Conservation (phyloP, 2,113 vertebrate genomes). For the Osmerus mordax region DNA sequence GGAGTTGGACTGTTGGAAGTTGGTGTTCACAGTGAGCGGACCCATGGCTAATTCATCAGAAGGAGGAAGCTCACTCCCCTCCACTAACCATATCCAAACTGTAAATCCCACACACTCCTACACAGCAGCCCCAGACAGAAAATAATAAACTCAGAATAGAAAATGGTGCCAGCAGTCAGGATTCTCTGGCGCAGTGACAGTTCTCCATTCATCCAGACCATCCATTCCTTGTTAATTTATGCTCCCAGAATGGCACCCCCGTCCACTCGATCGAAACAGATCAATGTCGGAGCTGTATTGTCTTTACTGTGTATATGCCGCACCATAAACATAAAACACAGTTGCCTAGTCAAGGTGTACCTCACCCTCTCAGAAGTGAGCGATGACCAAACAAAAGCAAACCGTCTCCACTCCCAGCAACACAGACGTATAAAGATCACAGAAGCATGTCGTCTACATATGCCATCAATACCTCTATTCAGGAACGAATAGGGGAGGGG, state of each 20-base stretch:
- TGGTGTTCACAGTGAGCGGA: background rate
- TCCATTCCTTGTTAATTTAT: no score
- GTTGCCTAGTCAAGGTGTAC: no score
- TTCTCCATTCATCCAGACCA: background rate
- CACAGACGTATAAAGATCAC: no score
- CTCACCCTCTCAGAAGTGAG: no score
- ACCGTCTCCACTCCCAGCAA: no score
- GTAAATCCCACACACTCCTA: constrained; percentile 1
- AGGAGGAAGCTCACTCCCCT: background rate
- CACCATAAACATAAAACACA: no score
- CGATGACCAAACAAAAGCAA: no score
- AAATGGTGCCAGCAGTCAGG: background rate
- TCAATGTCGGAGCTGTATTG: no score
- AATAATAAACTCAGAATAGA: background rate
- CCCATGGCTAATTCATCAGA: background rate
- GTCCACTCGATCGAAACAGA: no score
- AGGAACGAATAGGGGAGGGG: background rate
- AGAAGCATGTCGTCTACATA: constrained; percentile 7
- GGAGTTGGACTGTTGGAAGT: background rate
- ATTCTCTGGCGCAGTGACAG: background rate
- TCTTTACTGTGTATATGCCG: no score
- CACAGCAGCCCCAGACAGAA: background rate
- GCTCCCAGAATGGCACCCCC: no score
- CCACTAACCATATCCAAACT: background rate
- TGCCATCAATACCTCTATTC: background rate